Evolutionary conservation across 2,797 vertebrate species (phyloP), one percentile per base, ranked within the genome.

Genomic region (Parauchenoglanis punctatus): DNA sequence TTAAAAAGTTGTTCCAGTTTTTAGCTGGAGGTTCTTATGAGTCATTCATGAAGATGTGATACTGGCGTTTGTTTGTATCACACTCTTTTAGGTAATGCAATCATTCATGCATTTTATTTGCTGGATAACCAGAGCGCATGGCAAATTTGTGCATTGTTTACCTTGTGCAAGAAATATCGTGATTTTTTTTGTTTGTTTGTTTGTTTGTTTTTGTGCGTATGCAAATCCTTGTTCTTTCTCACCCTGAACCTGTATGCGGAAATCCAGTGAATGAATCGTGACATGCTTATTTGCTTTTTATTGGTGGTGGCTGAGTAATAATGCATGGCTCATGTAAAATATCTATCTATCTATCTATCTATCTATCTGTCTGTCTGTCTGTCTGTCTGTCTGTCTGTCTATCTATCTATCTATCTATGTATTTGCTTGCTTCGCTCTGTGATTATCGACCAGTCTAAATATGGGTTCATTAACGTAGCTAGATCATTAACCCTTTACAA

Each of bases 221-320:
- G 85, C 63, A 59, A 72, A 81, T 75, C 25, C 25, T 44, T 73
- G 15, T 44, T 23, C 56, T 56, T 56, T 78, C 67, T 87, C 68
- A 63, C 46, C 67, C 61, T 78, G 72, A 80, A 75, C 80, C 77
- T 76, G 82, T 93, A 93, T 95, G 94, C 94, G 94, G 95, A 94
- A 96, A 95, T 93, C 91, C 94, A 94, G 91, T 93, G 93, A 94
- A 92, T 94, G 93, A 93, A 92, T 94, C 93, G 93, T 94, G 94
- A 94, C 89, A 91, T 91, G 92, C 88, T 92, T 92, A 91, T 44
- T 4, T 82, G 81, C 35, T 49, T 82, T 84, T 89, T 49, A 89
- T 83, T 88, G 89, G 89, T 92, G 91, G 89, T 92, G 90, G 88
- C 88, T 90, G 88, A 92, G 91, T 91, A 92, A 89, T 90, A 90